Evolutionary conservation across 2,113 vertebrate species (phyloP).

Genomic region (Urocitellus parryii): DNA sequence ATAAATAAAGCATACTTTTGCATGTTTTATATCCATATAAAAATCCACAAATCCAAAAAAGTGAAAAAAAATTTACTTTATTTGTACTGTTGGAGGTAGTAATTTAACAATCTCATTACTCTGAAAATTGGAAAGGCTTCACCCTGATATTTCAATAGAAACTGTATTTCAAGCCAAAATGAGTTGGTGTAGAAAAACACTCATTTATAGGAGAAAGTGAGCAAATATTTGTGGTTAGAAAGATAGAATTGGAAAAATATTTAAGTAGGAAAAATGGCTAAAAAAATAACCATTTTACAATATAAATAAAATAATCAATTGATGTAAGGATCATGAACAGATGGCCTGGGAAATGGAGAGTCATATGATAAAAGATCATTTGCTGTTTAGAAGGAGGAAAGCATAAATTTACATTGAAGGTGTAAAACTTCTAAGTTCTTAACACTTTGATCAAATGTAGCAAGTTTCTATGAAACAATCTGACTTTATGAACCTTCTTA

Average conservation of each 20-base stretch:
- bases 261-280: too few species aligned
- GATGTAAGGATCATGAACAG: neutral
- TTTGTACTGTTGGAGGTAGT: neutral
- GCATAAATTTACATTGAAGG: neutral
- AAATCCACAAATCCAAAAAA: neutral
- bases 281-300: neutral
- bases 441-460: neutral
- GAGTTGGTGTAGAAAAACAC: neutral
- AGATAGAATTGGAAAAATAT: neutral
- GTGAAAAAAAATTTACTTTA: neutral
- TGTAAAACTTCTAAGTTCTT: neutral
- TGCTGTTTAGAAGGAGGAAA: neutral
- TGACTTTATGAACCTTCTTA: neutral
- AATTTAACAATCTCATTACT: neutral
- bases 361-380: neutral
- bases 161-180: neutral
- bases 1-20: neutral
- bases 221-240: neutral
- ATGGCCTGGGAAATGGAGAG: neutral
- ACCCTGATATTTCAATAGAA: neutral
- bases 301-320: neutral
- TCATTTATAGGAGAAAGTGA: neutral
- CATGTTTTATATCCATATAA: neutral
- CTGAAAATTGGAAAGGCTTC: constrained; percentile 5
- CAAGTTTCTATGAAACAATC: neutral